phyloP scores from a whole-genome alignment of 2,888 invertebrate species.

The Chrysina gloriosa region DNA sequence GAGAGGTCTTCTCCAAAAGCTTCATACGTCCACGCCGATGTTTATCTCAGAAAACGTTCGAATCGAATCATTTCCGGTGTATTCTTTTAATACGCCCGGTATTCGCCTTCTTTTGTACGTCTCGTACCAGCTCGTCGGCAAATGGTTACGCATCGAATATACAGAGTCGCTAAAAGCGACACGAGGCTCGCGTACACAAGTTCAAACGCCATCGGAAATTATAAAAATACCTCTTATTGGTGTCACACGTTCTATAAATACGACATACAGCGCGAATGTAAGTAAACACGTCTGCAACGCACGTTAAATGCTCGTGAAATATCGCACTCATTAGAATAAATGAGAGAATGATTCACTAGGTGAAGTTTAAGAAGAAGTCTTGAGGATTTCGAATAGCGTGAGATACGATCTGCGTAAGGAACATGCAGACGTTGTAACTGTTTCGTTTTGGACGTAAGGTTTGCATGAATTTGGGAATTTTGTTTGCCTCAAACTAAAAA shows the following conservation, averaged over 20 bases:
- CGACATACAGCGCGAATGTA: not conserved
- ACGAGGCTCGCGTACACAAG: not conserved
- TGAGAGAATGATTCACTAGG: not conserved
- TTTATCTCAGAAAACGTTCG: not conserved
- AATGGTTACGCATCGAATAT: not conserved
- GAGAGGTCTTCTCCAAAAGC: too few relatives aligned
- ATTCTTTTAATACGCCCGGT: not conserved
- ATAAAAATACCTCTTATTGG: slow-evolving; percentile 32
- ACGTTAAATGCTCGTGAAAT: not conserved
- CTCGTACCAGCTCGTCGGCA: too few relatives aligned
- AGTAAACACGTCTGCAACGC: not conserved
- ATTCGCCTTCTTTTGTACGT: not conserved
- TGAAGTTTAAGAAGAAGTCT: not conserved
- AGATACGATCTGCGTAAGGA: too few relatives aligned
- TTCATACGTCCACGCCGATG: too few relatives aligned
- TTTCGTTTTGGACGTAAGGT: too few relatives aligned
- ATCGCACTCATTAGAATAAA: not conserved
- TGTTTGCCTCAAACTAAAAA: too few relatives aligned
- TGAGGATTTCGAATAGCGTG: too few relatives aligned
- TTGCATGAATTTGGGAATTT: too few relatives aligned
- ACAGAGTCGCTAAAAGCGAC: not conserved
- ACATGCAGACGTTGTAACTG: too few relatives aligned
- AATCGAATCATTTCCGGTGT: not conserved
- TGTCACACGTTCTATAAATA: slow-evolving; percentile 37
- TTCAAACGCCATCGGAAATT: slow-evolving; percentile 32